These are phyloP conservation scores for Catostomus latipinnis DNA, from an alignment of 2,797 vertebrate genomes.

Conservation along the genomic window DNA sequence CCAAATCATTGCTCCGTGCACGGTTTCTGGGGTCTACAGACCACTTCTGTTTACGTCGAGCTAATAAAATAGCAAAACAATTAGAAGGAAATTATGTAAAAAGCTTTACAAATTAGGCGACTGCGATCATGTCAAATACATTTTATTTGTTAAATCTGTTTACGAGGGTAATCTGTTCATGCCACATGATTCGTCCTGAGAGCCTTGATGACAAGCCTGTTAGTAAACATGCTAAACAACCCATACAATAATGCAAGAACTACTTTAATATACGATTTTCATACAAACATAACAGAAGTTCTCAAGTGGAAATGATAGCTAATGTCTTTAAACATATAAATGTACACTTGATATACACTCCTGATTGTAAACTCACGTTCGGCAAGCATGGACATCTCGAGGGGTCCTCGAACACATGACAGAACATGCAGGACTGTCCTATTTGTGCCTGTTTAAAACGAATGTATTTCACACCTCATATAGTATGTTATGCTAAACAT, in stretches of 20 bases:
- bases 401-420: constrained; percentile 69
- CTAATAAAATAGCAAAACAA: constrained; percentile 67
- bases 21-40: constrained; percentile 92
- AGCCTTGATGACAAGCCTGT: not conserved
- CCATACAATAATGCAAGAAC: not conserved
- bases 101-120: not conserved
- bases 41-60: constrained; percentile 92
- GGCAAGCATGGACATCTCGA: constrained; percentile 88
- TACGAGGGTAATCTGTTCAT: not conserved
- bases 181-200: not conserved
- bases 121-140: not conserved
- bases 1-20: constrained; percentile 96
- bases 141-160: not conserved
- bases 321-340: not conserved
- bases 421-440: not conserved
- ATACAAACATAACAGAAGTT: not conserved
- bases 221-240: constrained; percentile 38
- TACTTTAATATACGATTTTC: not conserved
- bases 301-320: not conserved
- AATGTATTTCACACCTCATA: too few species aligned
- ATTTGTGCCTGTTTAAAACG: constrained; percentile 68
- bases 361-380: constrained; percentile 77
- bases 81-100: not conserved
- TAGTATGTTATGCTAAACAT: not conserved
- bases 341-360: not conserved